Evolutionary conservation across 2,888 invertebrate genomes (phyloP), one percentile per base, ranked within the genome.

Genomic region (Drosophila neotestacea): DNA sequence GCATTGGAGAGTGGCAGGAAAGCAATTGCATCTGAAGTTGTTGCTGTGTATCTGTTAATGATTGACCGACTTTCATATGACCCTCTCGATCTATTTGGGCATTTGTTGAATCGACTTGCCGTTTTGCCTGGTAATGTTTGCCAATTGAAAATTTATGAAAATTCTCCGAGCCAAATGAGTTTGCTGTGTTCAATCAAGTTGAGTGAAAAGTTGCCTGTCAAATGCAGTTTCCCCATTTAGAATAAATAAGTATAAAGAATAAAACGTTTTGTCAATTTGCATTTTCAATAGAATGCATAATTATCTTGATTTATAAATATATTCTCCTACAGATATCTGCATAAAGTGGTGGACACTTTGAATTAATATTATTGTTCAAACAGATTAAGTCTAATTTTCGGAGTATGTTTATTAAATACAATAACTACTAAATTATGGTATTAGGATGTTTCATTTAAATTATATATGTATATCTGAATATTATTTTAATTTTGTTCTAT

Each of bases 121-220:
- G 38, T 32, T 51, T 39, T 34, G 11, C 22, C 34, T 54, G 47
- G 41, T 55, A 36, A 13, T 64, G 48, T 58, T 58, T 54, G 64
- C 28, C 76, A 66, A 73, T 79, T 65, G 66, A 63, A 72, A 62
- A 77, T 74, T 67, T 69, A 81, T 82, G 71, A 61, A 72, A 63
- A 62, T 41, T 42, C 39, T n/a, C 28, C 62, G 51, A 39, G 63
- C 52, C 55, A 76, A 70, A 77, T 69, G 61, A 46, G 61, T 61
- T 61, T 64, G 41, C 54, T 47, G 42, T 52, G 32, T 54, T 58
- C 62, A 68, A 69, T 73, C 63, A 62, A 70, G 44, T 28, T 70
- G 34, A 47, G 34, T 56, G 46, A 28, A 55, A 69, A 66, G 34
- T 48, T 55, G 32, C 34, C 34, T 74, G 75, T 66, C 67, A 41